Base-by-base conservation (phyloP, 2,797 vertebrate species). In the Xiphorhynchus erythropygius region DNA sequence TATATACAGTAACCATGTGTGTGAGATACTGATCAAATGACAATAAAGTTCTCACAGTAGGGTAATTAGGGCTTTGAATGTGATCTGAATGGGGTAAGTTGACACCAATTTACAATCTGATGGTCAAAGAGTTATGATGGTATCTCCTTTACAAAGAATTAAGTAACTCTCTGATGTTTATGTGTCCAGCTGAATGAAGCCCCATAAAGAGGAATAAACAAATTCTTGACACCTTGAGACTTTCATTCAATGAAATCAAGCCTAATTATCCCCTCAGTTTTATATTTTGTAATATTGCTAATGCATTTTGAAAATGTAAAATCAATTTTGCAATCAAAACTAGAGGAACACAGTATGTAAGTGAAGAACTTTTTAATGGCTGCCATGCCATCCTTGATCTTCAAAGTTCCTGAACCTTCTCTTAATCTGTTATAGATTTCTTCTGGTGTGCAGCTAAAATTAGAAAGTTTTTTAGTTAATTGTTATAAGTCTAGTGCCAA, bases 71-170 rank as follows among this genome's bases (percentile, higher is more conserved):
- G 39, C 52, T 94, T 89, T 95, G 73, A 93, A 67, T 79, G 79
- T 69, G 84, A 88, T 89, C 64, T 90, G 46, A 94, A 85, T 49
- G 49, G 70, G 18, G 28, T 68, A 96, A 95, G 13, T 73, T 30
- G 90, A 95, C 95, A 97, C 91, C 77, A 80, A 1, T 53, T 90
- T 90, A 77, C 78, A 79, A 95, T 96, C 75, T 62, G 33, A 60
- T 95, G 85, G 84, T 93, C 94, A 96, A 89, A 95, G 92, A 89
- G 88, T 95, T 90, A 50, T n/a, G 68, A 89, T 94, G 25, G 7
- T 96, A 87, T 94, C 91, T 74, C 49, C 59, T 89, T 77, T 47
- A 56, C 70, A 75, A 21, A 94, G 85, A 94, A 67, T 80, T 88
- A 84, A 94, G 47, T 84, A 90, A 89, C 87, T 70, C 82, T 49